A percentile compares a stretch with the other conserved stretches of the same genome.
phyloP scores from a whole-genome alignment of 2,113 vertebrate species.

The Naja naja region DNA sequence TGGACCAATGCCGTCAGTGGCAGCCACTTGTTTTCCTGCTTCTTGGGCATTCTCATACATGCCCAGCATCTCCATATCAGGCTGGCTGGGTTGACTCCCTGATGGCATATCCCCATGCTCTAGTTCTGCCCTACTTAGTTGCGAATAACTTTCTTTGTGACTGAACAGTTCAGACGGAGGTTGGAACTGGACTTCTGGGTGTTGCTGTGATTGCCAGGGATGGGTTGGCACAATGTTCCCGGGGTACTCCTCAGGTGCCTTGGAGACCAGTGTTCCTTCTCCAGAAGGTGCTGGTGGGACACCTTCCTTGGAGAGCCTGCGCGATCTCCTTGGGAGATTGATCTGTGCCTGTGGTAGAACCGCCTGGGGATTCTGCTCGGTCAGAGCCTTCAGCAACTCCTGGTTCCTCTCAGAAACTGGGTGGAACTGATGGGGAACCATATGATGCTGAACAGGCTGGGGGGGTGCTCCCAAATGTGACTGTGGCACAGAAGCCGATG shows the following conservation, averaged over 20 bases:
- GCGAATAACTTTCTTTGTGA: constrained; percentile 51
- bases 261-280: constrained; percentile 64
- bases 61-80: constrained; percentile 62
- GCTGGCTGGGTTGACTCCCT: constrained; percentile 59
- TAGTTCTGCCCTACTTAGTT: constrained; percentile 40
- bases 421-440: constrained; percentile 72
- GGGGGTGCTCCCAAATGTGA: constrained; percentile 68
- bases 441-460: constrained; percentile 76
- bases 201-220: constrained; percentile 70
- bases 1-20: constrained; percentile 51
- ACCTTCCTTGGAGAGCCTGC: constrained; percentile 91
- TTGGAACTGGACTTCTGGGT: constrained; percentile 60
- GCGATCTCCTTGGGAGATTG: constrained; percentile 85
- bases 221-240: constrained; percentile 68
- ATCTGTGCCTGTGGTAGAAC: constrained; percentile 79
- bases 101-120: constrained; percentile 55
- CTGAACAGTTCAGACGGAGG: constrained; percentile 61
- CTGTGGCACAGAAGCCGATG: constrained; percentile 64
- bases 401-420: constrained; percentile 73
- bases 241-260: constrained; percentile 68
- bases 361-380: constrained; percentile 75
- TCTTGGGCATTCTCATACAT: constrained; percentile 66
- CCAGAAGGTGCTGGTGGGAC: constrained; percentile 69
- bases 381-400: constrained; percentile 73
- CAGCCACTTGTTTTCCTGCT: constrained; percentile 52